A percentile compares a stretch with the other conserved stretches of the same genome.
phyloP scores from a whole-genome alignment of 53 echinoderm and acorn worm species.

The Holothuria leucospilota region DNA sequence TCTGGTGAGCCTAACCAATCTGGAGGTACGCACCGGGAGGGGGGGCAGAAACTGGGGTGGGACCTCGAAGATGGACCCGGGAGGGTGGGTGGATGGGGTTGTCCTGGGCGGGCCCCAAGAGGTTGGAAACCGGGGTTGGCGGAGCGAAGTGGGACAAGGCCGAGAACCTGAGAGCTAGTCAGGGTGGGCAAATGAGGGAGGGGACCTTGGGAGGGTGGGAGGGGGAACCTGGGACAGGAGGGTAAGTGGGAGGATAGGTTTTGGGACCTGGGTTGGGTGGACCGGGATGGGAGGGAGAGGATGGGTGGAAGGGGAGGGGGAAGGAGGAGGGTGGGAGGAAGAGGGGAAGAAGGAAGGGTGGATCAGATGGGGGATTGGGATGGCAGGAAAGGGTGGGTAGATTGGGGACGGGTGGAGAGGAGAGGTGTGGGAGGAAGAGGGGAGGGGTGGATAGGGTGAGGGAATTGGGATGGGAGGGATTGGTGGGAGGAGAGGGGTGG shows the following conservation, averaged over 20 bases:
- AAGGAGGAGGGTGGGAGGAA: background rate
- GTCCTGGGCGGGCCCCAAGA: too few relatives aligned
- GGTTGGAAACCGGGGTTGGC: background rate
- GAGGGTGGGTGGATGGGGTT: too few relatives aligned
- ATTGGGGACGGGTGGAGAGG: background rate
- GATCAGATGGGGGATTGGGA: background rate
- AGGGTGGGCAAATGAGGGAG: background rate
- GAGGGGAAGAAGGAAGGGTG: background rate
- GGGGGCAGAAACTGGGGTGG: too few relatives aligned
- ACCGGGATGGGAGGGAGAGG: too few relatives aligned
- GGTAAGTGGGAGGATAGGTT: too few relatives aligned
- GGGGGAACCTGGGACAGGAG: too few relatives aligned
- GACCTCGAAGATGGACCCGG: too few relatives aligned
- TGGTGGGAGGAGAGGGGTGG: background rate
- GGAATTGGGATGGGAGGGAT: background rate
- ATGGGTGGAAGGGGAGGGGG: too few relatives aligned
- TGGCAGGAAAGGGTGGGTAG: background rate
- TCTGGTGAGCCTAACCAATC: too few relatives aligned
- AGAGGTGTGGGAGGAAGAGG: background rate
- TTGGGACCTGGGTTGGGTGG: too few relatives aligned
- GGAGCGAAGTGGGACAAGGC: background rate
- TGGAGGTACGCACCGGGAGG: too few relatives aligned
- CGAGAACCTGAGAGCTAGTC: background rate
- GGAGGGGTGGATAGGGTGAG: background rate
- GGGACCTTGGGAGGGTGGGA: too few relatives aligned